phyloP scores from a whole-genome alignment of 2,113 vertebrate genomes.

The Opisthocomus hoazin region DNA sequence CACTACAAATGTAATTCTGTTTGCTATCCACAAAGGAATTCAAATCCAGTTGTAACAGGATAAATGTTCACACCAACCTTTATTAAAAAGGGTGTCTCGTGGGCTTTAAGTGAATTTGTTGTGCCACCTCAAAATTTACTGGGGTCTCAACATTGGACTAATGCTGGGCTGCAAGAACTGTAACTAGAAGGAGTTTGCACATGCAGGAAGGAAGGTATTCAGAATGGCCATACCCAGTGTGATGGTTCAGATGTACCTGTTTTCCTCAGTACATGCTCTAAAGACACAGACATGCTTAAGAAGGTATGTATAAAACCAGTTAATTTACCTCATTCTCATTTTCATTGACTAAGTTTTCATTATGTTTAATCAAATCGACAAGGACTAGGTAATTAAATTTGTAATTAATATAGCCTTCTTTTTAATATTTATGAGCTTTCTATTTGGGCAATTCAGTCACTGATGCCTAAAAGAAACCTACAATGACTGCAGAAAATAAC shows the following conservation, averaged over 20 bases:
- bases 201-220: not conserved
- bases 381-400: conserved; percentile 18
- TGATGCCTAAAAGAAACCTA: not conserved
- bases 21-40: not conserved
- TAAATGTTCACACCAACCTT: not conserved
- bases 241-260: not conserved
- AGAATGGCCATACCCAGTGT: not conserved
- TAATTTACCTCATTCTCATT: not conserved
- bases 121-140: not conserved
- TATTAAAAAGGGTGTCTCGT: not conserved
- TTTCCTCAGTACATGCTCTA: not conserved
- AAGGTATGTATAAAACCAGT: not conserved
- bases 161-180: not conserved
- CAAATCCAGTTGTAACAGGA: not conserved
- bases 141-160: not conserved
- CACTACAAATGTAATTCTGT: not conserved
- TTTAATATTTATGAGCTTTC: conserved; percentile 23
- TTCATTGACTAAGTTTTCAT: not conserved
- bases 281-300: not conserved
- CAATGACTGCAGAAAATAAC: not conserved
- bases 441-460: not conserved
- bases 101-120: not conserved
- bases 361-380: conserved; percentile 25
- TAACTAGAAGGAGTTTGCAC: not conserved
- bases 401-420: conserved; percentile 24